Evolutionary conservation across 2,113 vertebrate species (phyloP).

Genomic region (Verasper variegatus): DNA sequence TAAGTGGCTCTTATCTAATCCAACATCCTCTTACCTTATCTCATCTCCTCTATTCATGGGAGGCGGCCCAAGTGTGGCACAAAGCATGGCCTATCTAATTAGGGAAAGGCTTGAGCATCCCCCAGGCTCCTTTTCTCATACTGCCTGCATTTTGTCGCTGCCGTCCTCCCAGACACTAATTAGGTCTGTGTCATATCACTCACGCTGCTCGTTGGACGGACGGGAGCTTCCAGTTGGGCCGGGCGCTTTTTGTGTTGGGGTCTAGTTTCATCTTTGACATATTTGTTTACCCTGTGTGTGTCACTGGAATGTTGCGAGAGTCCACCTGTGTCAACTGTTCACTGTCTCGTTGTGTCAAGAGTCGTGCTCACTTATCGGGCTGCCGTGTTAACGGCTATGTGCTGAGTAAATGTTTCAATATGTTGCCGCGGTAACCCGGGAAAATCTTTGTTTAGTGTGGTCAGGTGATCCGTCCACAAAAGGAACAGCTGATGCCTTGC

Average conservation of each 20-base stretch:
- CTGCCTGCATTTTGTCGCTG: constrained; percentile 50
- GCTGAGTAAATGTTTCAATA: constrained; percentile 61
- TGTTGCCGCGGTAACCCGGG: constrained; percentile 63
- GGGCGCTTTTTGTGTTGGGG: neutral
- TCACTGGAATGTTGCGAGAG: constrained; percentile 14
- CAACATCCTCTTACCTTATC: constrained; percentile 72
- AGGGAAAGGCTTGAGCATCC: constrained; percentile 58
- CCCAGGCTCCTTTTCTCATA: constrained; percentile 50
- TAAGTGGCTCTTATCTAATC: constrained; percentile 77
- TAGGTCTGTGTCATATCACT: constrained; percentile 53
- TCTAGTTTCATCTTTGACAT: constrained; percentile 22
- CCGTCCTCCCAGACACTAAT: constrained; percentile 54
- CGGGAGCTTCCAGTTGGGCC: neutral
- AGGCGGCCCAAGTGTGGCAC: constrained; percentile 56
- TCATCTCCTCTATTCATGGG: constrained; percentile 57
- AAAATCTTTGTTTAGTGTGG: constrained; percentile 62
- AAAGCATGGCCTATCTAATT: constrained; percentile 69
- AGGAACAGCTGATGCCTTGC: constrained; percentile 59
- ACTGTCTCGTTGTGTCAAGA: constrained; percentile 39
- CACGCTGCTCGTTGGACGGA: neutral
- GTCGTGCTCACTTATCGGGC: constrained; percentile 55
- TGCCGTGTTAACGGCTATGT: constrained; percentile 27
- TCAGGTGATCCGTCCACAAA: constrained; percentile 49
- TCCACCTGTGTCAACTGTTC: constrained; percentile 35
- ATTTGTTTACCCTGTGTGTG: constrained; percentile 13